phyloP scores from a whole-genome alignment of 2,797 vertebrate species.

The Coranthus polyacanthus region DNA sequence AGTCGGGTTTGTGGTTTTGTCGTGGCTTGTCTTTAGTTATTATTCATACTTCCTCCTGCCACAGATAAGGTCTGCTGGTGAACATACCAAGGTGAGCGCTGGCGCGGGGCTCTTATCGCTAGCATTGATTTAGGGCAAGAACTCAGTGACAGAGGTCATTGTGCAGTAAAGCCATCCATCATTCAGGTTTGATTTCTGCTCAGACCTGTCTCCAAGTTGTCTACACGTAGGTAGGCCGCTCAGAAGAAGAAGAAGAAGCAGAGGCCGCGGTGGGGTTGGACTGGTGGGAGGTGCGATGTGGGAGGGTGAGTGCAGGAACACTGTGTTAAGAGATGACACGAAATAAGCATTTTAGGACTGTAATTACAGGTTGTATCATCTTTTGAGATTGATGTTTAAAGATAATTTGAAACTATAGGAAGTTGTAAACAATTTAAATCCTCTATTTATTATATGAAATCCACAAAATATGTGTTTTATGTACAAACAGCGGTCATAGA shows the following conservation, averaged over 20 bases:
- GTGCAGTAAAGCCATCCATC: constrained; percentile 86
- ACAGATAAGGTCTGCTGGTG: constrained; percentile 86
- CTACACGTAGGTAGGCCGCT: constrained; percentile 64
- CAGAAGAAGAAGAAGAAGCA: constrained; percentile 4
- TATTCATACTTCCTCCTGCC: constrained; percentile 91
- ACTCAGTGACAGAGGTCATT: constrained; percentile 85
- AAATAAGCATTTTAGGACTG: constrained; percentile 25
- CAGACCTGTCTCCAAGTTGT: constrained; percentile 83
- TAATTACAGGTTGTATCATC: constrained; percentile 27
- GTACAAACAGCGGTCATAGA: too few relatives aligned
- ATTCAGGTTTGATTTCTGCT: constrained; percentile 83
- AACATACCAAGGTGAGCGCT: constrained; percentile 86
- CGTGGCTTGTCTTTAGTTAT: constrained; percentile 96
- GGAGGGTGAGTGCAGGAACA: neutral
- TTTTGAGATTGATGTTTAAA: constrained; percentile 10
- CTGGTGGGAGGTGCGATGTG: constrained; percentile 14
- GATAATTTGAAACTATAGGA: constrained; percentile 20
- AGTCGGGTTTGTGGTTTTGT: constrained; percentile 93
- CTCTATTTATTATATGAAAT: constrained; percentile 23
- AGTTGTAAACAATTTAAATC: constrained; percentile 25
- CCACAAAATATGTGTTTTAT: constrained; percentile 15
- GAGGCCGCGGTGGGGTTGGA: constrained; percentile 49
- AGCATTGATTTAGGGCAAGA: constrained; percentile 85
- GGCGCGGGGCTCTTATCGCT: constrained; percentile 85
- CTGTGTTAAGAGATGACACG: constrained; percentile 12